Evolutionary conservation across 2,888 invertebrate species (phyloP).

Genomic region (Cantharis rustica): DNA sequence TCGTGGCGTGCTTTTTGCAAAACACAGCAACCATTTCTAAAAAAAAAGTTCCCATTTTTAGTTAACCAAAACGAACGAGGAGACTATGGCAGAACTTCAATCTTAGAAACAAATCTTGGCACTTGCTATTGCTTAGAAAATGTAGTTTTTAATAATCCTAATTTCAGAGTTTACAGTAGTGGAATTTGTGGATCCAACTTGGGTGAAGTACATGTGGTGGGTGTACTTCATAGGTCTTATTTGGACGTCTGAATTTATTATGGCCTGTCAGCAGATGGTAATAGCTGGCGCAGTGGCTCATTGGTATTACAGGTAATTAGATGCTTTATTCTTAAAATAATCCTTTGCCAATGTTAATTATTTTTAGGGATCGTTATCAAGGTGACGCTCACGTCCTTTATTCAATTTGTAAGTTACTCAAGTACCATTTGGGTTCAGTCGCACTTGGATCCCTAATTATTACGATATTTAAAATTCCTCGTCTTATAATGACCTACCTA

Average conservation of each 20-base stretch:
- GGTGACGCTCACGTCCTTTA: constrained; percentile 69
- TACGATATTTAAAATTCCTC: constrained; percentile 88
- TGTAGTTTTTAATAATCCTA: constrained; percentile 20
- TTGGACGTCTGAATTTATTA: constrained; percentile 93
- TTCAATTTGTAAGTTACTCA: constrained; percentile 75
- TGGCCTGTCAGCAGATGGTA: constrained; percentile 93
- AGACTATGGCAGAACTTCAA: neutral
- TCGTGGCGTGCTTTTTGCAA: neutral
- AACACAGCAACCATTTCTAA: neutral
- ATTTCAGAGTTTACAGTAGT: constrained; percentile 66
- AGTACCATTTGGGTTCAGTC: constrained; percentile 93
- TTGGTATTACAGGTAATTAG: constrained; percentile 84
- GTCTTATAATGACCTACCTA: constrained; percentile 86
- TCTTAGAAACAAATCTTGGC: neutral
- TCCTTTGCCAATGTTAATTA: neutral
- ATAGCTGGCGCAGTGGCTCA: constrained; percentile 90
- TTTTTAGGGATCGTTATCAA: constrained; percentile 68
- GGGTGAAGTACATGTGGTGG: constrained; percentile 95
- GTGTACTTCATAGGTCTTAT: constrained; percentile 86
- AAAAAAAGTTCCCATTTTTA: neutral
- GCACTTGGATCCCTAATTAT: constrained; percentile 94
- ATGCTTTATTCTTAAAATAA: neutral
- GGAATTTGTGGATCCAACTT: constrained; percentile 75
- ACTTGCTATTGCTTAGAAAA: constrained; percentile 11
- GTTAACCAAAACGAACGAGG: neutral